Percentiles rank a stretch among this genome's conserved stretches.
Evolutionary conservation across 2,888 invertebrate species (phyloP).

Genomic region (Tryphoninae sp.): DNA sequence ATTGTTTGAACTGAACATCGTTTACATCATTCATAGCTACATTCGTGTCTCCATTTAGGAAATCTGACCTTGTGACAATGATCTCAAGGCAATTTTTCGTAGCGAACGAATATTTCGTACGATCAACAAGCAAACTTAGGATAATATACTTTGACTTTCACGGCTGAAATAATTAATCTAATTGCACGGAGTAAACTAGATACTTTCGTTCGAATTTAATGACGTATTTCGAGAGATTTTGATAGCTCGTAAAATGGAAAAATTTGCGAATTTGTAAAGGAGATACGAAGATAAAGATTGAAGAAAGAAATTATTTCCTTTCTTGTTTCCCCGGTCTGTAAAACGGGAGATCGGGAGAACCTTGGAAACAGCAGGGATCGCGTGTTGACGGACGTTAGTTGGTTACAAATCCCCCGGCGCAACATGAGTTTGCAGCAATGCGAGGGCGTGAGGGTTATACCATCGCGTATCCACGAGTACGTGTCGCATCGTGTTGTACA

Average conservation of each 20-base stretch:
- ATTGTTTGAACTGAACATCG: too few relatives aligned
- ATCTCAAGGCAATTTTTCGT: background rate
- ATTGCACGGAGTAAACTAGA: background rate
- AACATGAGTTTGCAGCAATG: constrained; percentile 17
- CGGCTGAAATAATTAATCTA: background rate
- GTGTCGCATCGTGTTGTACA: background rate
- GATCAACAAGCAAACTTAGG: background rate
- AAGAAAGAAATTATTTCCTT: background rate
- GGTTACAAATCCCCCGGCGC: constrained; percentile 44
- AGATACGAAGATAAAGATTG: background rate
- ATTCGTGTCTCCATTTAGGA: too few relatives aligned
- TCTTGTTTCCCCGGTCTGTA: background rate
- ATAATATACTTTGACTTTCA: background rate
- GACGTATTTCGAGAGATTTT: background rate
- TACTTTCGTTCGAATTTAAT: background rate
- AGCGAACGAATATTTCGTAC: too few relatives aligned
- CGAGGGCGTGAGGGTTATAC: background rate
- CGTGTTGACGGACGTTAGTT: constrained; percentile 34
- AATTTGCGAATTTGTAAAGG: background rate
- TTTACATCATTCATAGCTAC: too few relatives aligned
- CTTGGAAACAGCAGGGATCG: constrained; percentile 5
- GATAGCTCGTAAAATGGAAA: background rate
- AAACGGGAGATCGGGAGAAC: background rate
- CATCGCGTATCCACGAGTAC: background rate
- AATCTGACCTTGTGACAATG: background rate